Evolutionary conservation across 2,113 vertebrate species (phyloP).

Genomic region (Festucalex cinctus): DNA sequence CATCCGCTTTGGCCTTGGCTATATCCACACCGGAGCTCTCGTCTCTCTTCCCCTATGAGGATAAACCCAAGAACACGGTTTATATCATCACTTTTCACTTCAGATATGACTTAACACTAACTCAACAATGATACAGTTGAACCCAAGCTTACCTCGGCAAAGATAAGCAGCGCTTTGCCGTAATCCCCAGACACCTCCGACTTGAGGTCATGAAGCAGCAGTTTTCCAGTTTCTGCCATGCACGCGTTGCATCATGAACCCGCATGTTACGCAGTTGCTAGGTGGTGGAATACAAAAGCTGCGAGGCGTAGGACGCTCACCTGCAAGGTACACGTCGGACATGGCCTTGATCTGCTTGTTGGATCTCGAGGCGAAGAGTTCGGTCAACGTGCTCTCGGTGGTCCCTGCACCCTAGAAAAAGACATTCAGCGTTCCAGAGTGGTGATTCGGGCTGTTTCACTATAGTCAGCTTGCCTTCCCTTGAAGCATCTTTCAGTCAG

Average conservation of each 20-base stretch:
- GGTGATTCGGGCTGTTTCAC: too few species aligned
- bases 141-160: conserved; percentile 76
- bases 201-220: conserved; percentile 73
- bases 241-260: background rate
- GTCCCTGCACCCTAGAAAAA: conserved; percentile 77
- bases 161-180: conserved; percentile 75
- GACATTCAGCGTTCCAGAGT: background rate
- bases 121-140: conserved; percentile 3
- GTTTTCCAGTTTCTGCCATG: conserved; percentile 71
- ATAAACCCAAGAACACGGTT: background rate
- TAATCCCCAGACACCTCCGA: conserved; percentile 82
- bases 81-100: background rate
- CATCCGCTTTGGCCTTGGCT: conserved; percentile 77
- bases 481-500: too few species aligned
- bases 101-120: background rate
- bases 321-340: conserved; percentile 75
- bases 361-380: conserved; percentile 82
- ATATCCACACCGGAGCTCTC: conserved; percentile 70
- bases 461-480: too few species aligned
- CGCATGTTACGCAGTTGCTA: background rate
- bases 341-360: conserved; percentile 79
- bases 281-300: background rate
- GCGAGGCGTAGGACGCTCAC: conserved; percentile 47
- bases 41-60: conserved; percentile 74
- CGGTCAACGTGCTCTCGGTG: conserved; percentile 75